Evolutionary conservation across 2,113 vertebrate species (phyloP), one percentile per base, ranked within the genome.

Genomic region (Pluvianellus socialis): DNA sequence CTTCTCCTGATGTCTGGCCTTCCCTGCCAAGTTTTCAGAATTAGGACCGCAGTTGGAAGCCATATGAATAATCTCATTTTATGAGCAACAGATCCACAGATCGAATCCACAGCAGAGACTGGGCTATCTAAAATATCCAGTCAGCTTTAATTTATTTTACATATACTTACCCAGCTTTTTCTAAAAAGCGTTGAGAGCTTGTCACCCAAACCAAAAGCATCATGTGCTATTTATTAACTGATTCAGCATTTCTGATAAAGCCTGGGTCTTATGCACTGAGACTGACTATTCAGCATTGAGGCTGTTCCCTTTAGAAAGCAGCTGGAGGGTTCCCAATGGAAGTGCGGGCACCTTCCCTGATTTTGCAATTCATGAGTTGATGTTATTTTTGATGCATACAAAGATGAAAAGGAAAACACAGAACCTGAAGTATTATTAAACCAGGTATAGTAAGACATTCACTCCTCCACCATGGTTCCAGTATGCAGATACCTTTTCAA

Each of bases 11-110:
- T 82, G 71, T 23, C 75, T 86, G 45, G 12, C 49, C 53, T 92
- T 94, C 49, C 52, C 44, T 87, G 77, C 65, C 80, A 92, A 89
- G 56, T 86, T 86, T 87, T 92, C 73, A 87, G 91, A 91, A 81
- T 87, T 91, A 90, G 47, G 80, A 81, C 44, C 80, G 56, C 62
- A 63, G 77, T 59, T 80, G 81, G 76, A 85, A 91, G 21, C 56
- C 40, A 14, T 17, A 65, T 2, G 10, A 94, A 66, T 82, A 84
- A 94, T 94, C 62, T 75, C 14, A 53, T 87, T 86, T 86, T 73
- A 28, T 65, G n/a, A 74, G 55, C 59, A 71, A 44, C 18, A 67
- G 52, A 88, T 35, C 45, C 55, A 89, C 33, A 83, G 80, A 63
- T 59, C 53, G 44, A 70, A 14, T 73, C 44, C 81, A 72, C 24